Percentiles rank a stretch among this genome's conserved stretches.
Evolutionary conservation across 2,888 invertebrate genomes (phyloP).

Genomic region (Loripinus fragilis): DNA sequence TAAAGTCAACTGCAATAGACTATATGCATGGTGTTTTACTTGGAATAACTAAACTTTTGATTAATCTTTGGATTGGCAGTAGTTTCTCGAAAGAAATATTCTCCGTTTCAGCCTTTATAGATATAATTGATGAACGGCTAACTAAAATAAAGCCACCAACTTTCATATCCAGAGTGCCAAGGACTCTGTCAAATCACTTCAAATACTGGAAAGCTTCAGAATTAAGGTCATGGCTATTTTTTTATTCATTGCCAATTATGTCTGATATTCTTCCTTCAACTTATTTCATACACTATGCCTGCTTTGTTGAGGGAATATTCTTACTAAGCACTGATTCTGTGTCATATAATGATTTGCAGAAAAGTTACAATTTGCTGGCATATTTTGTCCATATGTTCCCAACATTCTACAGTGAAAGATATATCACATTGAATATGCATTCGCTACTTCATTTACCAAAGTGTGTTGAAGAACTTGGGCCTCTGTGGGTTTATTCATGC

Average conservation of each 20-base stretch:
- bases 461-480: slow-evolving; percentile 45
- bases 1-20: slow-evolving; percentile 37
- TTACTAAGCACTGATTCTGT: slow-evolving; percentile 33
- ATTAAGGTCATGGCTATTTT: slow-evolving; percentile 56
- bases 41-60: slow-evolving; percentile 33
- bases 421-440: slow-evolving; percentile 50
- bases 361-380: slow-evolving; percentile 29
- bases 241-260: slow-evolving; percentile 54
- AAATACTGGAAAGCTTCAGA: slow-evolving; percentile 64
- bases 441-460: slow-evolving; percentile 46
- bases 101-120: slow-evolving; percentile 27
- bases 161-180: slow-evolving; percentile 46
- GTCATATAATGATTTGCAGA: slow-evolving; percentile 32
- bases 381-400: slow-evolving; percentile 46
- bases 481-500: slow-evolving; percentile 57
- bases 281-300: slow-evolving; percentile 46
- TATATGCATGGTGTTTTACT: slow-evolving; percentile 63
- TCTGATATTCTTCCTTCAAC: slow-evolving; percentile 30
- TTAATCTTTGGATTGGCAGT: slow-evolving; percentile 39
- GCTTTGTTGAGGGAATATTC: slow-evolving; percentile 51
- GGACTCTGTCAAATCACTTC: slow-evolving; percentile 45
- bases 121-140: slow-evolving; percentile 41
- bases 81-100: slow-evolving; percentile 21
- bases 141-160: slow-evolving; percentile 46
- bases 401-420: slow-evolving; percentile 49